phyloP scores from a whole-genome alignment of 64 coral and sea anemone species.

The Trachythela sp. region DNA sequence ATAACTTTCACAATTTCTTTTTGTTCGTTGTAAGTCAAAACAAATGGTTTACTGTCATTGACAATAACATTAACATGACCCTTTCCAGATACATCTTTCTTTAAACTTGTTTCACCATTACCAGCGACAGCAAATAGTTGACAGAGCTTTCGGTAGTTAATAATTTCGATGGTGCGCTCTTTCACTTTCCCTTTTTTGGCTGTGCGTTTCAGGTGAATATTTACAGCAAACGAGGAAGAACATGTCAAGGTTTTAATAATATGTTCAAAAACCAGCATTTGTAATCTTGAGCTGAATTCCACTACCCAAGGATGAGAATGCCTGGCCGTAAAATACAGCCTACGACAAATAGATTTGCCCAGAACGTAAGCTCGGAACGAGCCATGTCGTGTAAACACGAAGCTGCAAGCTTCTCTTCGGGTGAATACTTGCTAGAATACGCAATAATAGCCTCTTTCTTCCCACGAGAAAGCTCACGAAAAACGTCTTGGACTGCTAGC shows the following conservation, averaged over 20 bases:
- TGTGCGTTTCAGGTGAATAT: constrained; percentile 23
- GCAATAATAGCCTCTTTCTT: constrained; percentile 49
- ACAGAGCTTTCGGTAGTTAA: background rate
- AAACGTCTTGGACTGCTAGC: constrained; percentile 48
- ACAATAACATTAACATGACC: background rate
- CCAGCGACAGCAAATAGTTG: too few relatives aligned
- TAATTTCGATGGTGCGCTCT: constrained; percentile 49
- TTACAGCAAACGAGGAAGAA: constrained; percentile 43
- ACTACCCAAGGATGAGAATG: constrained; percentile 53
- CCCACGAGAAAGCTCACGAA: constrained; percentile 40
- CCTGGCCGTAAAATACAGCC: constrained; percentile 53
- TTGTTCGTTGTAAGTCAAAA: background rate
- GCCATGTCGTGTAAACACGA: constrained; percentile 57
- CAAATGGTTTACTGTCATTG: background rate
- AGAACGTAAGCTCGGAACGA: constrained; percentile 45
- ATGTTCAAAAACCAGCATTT: constrained; percentile 47
- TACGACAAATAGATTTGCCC: constrained; percentile 47
- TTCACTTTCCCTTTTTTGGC: background rate
- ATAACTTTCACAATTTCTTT: constrained; percentile 11
- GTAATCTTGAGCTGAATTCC: constrained; percentile 52
- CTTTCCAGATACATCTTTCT: background rate
- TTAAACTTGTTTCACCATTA: background rate
- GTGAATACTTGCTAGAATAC: constrained; percentile 38
- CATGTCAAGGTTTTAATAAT: constrained; percentile 48
- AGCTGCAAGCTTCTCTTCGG: constrained; percentile 50